Evolutionary conservation across 2,113 vertebrate genomes (phyloP), one percentile per base, ranked within the genome.

Genomic region (Hemiscyllium ocellatum): DNA sequence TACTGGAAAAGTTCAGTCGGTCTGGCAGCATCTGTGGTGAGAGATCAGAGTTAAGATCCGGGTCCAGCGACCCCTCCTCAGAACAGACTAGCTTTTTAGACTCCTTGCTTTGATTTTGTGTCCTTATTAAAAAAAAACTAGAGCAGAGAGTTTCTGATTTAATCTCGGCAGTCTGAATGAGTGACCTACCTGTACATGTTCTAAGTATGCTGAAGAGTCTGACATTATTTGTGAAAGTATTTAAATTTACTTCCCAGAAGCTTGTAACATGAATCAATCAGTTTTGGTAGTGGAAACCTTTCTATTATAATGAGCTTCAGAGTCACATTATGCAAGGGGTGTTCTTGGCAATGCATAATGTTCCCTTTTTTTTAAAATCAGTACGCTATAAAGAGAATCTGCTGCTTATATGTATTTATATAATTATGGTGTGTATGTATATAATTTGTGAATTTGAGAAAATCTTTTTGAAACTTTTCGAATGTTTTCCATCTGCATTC

Each of bases 141-240:
- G 10, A 90, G 13, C 61, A 65, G 61, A 90, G 42, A 29, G 26
- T 89, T 56, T 89, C 86, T 91, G 89, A 91, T 91, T 91, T 91
- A 65, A 91, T 91, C 2, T 68, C 89, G 10, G 61, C 17, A 66
- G 2, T 37, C 89, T 93, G 61, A 93, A 66, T 68, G 15, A 66
- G 37, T 20, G 56, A 66, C 61, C 15, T 66, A 17, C 56, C 61
- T 93, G 19, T 66, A 93, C 37, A 37, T 61, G 8, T 89, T 22
- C 20, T 66, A 15, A 17, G 22, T 37, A 17, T 66, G 8, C 61
- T n/a, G 13, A 10, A 65, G 52, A 29, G 10, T 89, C 22, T 2
- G 52, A 7, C 26, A 29, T 29, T 29, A 24, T 29, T 65, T 17
- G 65, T 20, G 20, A 17, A 20, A 42, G n/a, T 66, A 20, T 12